A percentile compares a stretch with the other conserved stretches of the same genome.
Evolutionary conservation across 2,888 invertebrate species (phyloP).

Genomic region (Sinopyrophorus schimmeli): DNA sequence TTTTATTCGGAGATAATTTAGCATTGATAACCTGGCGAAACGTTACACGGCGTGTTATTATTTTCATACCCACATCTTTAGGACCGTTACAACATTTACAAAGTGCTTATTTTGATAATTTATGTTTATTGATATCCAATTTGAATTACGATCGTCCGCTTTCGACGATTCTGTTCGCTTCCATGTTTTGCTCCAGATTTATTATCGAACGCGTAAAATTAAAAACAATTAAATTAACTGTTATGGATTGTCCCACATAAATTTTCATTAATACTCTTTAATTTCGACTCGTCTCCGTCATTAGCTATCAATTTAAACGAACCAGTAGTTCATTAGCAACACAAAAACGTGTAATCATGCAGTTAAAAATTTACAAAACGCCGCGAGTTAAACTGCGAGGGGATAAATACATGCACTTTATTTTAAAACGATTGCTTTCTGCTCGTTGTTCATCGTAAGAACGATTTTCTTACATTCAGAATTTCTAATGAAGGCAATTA

Average conservation of each 20-base stretch:
- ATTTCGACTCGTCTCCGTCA: constrained; percentile 21
- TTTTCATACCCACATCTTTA: constrained; percentile 27
- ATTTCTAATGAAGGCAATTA: constrained; percentile 7
- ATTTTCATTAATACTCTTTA: constrained; percentile 26
- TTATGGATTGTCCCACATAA: constrained; percentile 29
- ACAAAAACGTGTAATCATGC: constrained; percentile 30
- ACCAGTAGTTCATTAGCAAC: constrained; percentile 26
- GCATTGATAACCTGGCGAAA: constrained; percentile 30
- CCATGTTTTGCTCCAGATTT: constrained; percentile 14
- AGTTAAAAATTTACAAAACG: constrained; percentile 24
- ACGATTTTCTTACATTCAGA: background rate
- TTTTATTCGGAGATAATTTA: constrained; percentile 32
- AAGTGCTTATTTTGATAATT: constrained; percentile 31
- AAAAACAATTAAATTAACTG: constrained; percentile 28
- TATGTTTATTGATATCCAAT: constrained; percentile 30
- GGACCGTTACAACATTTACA: constrained; percentile 29
- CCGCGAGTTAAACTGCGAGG: constrained; percentile 6
- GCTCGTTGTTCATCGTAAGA: constrained; percentile 1
- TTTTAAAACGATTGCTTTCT: constrained; percentile 11
- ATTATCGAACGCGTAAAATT: constrained; percentile 20
- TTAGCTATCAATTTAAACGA: constrained; percentile 23
- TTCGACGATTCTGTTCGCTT: constrained; percentile 2
- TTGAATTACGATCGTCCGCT: constrained; percentile 15
- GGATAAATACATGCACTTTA: constrained; percentile 11
- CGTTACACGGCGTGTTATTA: constrained; percentile 25